Evolutionary conservation across 1,140 invertebrate genomes (phyloP), one percentile per base, ranked within the genome.

Genomic region (Drosophila pachea): DNA sequence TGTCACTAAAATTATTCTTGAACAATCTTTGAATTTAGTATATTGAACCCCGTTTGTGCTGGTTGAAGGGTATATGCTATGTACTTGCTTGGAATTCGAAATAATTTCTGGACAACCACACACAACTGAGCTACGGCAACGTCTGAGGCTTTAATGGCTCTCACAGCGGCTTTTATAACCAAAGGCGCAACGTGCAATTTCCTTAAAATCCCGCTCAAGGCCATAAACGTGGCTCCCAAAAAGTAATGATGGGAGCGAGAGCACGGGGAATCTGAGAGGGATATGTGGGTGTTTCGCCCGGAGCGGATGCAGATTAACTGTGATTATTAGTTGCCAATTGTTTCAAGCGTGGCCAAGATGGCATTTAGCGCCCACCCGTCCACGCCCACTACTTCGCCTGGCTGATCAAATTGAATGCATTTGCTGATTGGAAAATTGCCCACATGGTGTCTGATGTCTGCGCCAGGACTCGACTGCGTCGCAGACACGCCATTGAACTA

Each of bases 401-500:
- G 74, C 60, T 75, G 79, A 82, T 65, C 76, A 86, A 68, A 79
- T 70, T 88, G 86, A 88, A 88, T 87, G 87, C 87, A 88, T 88
- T 88, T 88, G 79, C 75, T 88, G 87, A 88, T 88, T 88, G 76
- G 68, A 88, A 88, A 87, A 84, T 86, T 87, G 2, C 79, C 77
- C 66, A 71, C 71, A 73, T 42, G 63, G 29, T 16, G n/a, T 42
- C 8, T 22, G 22, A 22, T 22, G 22, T 22, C 35, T 22, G 42
- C 6, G 11, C n/a, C n/a, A 56, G 43, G 5, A 48, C 22, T 22
- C 22, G 22, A 3, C 22, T 22, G 22, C 22, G 22, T 2, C 22
- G 22, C 22, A 22, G 22, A 22, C 22, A 22, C 22, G 22, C 22
- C 40, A 58, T 58, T 16, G 38, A 55, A 70, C 66, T 22, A 22